Evolutionary conservation across 2,113 vertebrate species (phyloP).

Genomic region (Toxotes chatareus): DNA sequence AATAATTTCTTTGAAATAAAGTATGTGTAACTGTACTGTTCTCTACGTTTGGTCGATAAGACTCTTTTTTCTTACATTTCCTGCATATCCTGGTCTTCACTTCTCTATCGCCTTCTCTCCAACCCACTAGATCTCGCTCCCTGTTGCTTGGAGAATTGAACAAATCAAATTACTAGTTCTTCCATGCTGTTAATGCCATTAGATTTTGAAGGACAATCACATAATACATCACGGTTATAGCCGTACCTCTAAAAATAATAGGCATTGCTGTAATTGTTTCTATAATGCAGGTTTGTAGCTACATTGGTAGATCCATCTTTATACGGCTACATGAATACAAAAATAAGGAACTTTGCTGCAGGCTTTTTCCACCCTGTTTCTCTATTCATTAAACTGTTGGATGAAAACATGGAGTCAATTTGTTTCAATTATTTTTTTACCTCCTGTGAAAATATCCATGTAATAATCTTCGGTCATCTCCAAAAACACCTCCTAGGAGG

Average conservation of each 20-base stretch:
- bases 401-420: constrained; percentile 71
- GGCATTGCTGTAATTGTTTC: constrained; percentile 57
- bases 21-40: not conserved
- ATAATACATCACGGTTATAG: constrained; percentile 56
- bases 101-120: not conserved
- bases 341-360: constrained; percentile 63
- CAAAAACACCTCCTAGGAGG: constrained; percentile 46
- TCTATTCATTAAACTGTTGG: constrained; percentile 74
- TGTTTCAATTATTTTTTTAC: constrained; percentile 69
- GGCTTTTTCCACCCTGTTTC: constrained; percentile 62
- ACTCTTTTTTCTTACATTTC: not conserved
- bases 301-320: constrained; percentile 38
- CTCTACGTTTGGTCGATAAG: not conserved
- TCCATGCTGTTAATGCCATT: constrained; percentile 69
- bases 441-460: constrained; percentile 62
- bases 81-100: not conserved
- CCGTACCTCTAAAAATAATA: constrained; percentile 53
- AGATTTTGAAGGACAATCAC: constrained; percentile 64
- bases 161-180: constrained; percentile 68
- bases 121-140: constrained; percentile 34
- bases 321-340: constrained; percentile 54
- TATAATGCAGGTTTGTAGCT: constrained; percentile 50
- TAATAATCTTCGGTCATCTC: constrained; percentile 68
- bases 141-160: constrained; percentile 63
- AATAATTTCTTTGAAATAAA: not conserved